Evolutionary conservation across 2,888 invertebrate genomes (phyloP), one percentile per base, ranked within the genome.

Genomic region (Timema podura): DNA sequence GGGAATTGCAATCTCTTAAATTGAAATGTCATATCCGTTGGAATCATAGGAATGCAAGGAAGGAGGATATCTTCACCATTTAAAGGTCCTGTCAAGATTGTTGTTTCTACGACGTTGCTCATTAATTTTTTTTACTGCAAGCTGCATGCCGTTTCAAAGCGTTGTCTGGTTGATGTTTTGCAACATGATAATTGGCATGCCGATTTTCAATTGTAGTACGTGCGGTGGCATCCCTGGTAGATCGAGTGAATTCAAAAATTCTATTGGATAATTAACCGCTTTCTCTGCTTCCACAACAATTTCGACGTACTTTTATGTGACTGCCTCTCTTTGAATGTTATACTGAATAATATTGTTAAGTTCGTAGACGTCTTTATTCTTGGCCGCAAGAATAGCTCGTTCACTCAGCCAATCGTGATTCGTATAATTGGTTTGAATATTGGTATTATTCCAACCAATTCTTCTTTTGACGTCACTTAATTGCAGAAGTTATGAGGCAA

Each of bases 181-280:
- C n/a, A 57, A 64, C 64, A 64, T 64, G 61, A 64, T 68, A 59
- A 72, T 77, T 54, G 76, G 74, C 44, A 69, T 47, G 9, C 74
- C 74, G n/a, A 72, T 69, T 74, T 78, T 76, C 64, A 77, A 71
- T 66, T 30, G 54, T 67, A 78, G 70, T 45, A 70, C 44, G 9
- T 65, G 47, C 47, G 7, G 48, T 65, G 67, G 51, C 61, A 65
- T 65, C 46, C 65, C 65, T 64, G 75, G 74, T 48, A 74, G 61
- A 70, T 77, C 74, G 5, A 77, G 64, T 67, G 76, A 76, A 70
- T 76, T 75, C 59, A 76, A 74, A 69, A 76, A 76, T 70, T 76
- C 76, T n/a, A 65, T 74, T 69, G 75, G 71, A 73, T 75, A 70
- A 65, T 68, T 65, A 10, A 74, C 48, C 73, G 7, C 49, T 16